Conservation (phyloP, 2,113 vertebrate species). For the Platycercus adscitus region DNA sequence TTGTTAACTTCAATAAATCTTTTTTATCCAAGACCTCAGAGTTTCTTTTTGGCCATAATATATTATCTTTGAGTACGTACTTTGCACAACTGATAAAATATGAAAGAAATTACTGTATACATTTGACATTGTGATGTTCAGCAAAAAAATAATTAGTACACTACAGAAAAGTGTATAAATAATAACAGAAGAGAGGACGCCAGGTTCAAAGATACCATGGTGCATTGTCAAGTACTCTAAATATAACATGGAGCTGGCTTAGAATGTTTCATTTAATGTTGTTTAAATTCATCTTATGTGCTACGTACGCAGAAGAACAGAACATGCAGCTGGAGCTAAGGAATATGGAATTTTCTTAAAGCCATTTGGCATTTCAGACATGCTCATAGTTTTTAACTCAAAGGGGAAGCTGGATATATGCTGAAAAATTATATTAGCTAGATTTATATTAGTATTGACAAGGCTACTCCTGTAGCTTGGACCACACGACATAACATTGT, state of each 20-base stretch:
- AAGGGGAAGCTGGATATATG: neutral
- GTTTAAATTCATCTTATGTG: neutral
- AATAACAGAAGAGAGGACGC: neutral
- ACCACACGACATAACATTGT: neutral
- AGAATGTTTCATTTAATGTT: neutral
- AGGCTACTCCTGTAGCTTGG: neutral
- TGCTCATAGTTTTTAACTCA: neutral
- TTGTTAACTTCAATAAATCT: neutral
- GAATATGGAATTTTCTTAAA: neutral
- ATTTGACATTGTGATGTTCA: neutral
- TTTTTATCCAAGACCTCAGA: neutral
- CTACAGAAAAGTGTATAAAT: neutral
- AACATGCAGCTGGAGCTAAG: neutral
- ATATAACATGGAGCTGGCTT: neutral
- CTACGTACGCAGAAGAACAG: neutral
- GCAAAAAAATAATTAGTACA: neutral
- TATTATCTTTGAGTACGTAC: neutral
- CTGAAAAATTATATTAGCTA: neutral
- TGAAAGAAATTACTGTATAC: neutral
- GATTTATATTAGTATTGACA: neutral
- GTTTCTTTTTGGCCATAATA: neutral
- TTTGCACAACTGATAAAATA: neutral
- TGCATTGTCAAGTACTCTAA: neutral
- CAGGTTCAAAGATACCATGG: neutral
- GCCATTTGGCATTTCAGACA: neutral